These are phyloP conservation scores for Atopsyche davidsoni DNA, from an alignment of 1,140 invertebrate genomes.

Conservation along the genomic window DNA sequence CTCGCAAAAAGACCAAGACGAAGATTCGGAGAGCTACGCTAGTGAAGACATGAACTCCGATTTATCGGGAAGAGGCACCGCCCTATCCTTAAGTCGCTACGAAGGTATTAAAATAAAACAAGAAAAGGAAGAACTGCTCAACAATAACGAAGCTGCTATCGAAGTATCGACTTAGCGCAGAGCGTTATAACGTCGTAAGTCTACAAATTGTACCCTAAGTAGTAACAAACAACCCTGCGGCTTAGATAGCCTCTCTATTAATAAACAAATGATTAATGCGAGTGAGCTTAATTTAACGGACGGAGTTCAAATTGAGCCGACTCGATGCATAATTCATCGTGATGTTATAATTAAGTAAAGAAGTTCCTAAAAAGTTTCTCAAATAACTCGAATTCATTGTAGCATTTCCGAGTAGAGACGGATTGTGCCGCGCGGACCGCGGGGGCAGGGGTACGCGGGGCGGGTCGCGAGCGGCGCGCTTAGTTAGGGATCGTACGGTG, in stretches of 20 bases:
- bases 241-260: neutral
- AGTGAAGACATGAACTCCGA: slow-evolving; percentile 29
- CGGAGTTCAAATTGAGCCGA: neutral
- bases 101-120: slow-evolving; percentile 27
- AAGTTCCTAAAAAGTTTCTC: slow-evolving; percentile 30
- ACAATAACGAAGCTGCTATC: slow-evolving; percentile 29
- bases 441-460: too few relatives aligned
- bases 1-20: slow-evolving; percentile 27
- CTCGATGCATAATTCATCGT: neutral
- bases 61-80: slow-evolving; percentile 12
- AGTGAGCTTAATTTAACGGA: slow-evolving; percentile 1
- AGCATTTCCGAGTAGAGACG: too few relatives aligned
- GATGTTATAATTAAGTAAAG: slow-evolving; percentile 29
- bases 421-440: too few relatives aligned
- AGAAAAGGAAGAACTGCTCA: slow-evolving; percentile 28
- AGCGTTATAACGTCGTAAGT: neutral
- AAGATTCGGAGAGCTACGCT: slow-evolving; percentile 28
- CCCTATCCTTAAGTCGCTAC: slow-evolving; percentile 19
- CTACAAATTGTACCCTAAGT: slow-evolving; percentile 8
- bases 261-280: neutral
- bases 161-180: slow-evolving; percentile 28
- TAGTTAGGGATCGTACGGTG: too few relatives aligned
- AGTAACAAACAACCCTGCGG: neutral
- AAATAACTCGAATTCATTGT: too few relatives aligned
- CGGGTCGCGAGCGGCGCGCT: too few relatives aligned